phyloP scores from a whole-genome alignment of 92 coral and sea anemone species.

The Porites lobata region DNA sequence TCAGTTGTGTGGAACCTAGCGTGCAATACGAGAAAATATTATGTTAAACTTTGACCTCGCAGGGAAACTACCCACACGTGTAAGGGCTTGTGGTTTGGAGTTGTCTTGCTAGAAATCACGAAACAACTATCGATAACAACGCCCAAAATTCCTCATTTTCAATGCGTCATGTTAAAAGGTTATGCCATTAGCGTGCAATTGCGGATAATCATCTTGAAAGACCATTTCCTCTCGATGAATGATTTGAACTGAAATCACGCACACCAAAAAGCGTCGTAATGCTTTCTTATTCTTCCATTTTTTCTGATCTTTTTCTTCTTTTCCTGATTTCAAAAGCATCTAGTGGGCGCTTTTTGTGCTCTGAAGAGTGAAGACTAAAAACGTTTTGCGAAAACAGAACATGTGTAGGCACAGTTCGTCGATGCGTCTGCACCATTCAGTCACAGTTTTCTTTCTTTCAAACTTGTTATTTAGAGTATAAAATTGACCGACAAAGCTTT shows the following conservation, averaged over 20 bases:
- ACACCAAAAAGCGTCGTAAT: not conserved
- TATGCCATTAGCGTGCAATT: not conserved
- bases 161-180: not conserved
- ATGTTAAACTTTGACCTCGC: conserved; percentile 17
- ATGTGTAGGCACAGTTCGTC: no score
- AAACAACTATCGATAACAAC: conserved; percentile 27
- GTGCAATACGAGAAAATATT: conserved; percentile 5
- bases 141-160: conserved; percentile 15
- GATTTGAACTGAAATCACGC: conserved; percentile 49
- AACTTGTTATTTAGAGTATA: no score
- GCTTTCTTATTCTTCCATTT: not conserved
- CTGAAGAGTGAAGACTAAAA: no score
- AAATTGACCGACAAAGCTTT: no score
- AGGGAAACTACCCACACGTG: conserved; percentile 41
- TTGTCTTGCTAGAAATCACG: conserved; percentile 50
- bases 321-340: no score
- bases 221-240: conserved; percentile 32
- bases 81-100: conserved; percentile 25
- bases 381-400: no score
- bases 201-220: conserved; percentile 34
- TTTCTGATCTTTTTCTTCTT: no score
- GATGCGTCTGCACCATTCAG: no score
- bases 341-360: no score
- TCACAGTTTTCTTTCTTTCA: no score
- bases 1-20: not conserved